phyloP scores from a whole-genome alignment of 1,140 invertebrate species.

The Dreissena polymorpha region DNA sequence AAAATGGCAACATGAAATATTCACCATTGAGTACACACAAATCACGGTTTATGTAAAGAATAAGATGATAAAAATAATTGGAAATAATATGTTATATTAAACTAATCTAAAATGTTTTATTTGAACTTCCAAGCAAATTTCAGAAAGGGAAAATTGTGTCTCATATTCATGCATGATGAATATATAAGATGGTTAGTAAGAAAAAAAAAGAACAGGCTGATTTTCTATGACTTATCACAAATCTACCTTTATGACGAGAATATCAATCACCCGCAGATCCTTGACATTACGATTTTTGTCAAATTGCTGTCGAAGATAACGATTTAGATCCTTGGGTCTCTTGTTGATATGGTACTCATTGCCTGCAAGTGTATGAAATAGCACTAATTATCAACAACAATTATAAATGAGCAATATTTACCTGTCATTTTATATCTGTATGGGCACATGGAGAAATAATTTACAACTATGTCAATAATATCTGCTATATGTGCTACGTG shows the following conservation, averaged over 20 bases:
- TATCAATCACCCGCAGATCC: constrained; percentile 93
- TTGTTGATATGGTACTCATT: constrained; percentile 87
- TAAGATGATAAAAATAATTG: neutral
- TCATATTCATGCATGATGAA: neutral
- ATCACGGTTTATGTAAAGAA: too few species aligned
- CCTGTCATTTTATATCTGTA: neutral
- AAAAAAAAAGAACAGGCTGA: neutral
- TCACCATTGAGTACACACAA: too few species aligned
- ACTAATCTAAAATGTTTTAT: neutral
- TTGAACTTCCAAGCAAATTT: neutral
- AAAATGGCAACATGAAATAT: too few species aligned
- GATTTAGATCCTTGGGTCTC: constrained; percentile 84
- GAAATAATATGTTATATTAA: neutral
- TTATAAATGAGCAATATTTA: constrained; percentile 24
- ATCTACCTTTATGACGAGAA: constrained; percentile 93
- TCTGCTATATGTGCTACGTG: neutral
- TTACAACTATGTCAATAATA: neutral
- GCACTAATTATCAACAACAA: too few species aligned
- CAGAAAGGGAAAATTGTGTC: neutral
- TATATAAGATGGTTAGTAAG: neutral
- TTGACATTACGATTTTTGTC: constrained; percentile 87
- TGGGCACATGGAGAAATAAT: neutral
- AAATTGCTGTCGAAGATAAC: constrained; percentile 91
- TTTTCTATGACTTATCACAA: neutral
- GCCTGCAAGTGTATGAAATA: constrained; percentile 60